A percentile compares a stretch with the other conserved stretches of the same genome.
These are phyloP conservation scores for Diarsia dahlii DNA, from an alignment of 2,888 invertebrate species.

Conservation along the genomic window DNA sequence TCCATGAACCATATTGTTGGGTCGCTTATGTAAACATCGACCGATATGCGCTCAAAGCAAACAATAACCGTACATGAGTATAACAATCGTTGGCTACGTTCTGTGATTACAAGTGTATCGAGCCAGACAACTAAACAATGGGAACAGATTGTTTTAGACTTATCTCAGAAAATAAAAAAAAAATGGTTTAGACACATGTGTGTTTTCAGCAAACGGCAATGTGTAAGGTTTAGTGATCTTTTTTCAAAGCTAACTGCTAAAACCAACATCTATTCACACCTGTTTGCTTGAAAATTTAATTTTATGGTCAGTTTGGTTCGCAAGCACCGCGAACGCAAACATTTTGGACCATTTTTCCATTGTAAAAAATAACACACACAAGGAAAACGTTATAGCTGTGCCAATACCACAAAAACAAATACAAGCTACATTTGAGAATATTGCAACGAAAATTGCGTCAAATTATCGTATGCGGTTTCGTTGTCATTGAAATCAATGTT, in stretches of 20 bases:
- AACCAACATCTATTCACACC: conserved; percentile 19
- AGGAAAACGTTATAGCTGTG: conserved; percentile 18
- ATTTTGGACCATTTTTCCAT: conserved; percentile 13
- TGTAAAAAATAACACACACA: conserved; percentile 7
- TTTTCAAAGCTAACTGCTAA: conserved; percentile 27
- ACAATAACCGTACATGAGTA: conserved; percentile 63
- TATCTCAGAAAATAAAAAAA: background rate
- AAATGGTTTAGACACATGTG: background rate
- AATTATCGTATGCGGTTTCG: conserved; percentile 54
- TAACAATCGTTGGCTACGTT: conserved; percentile 59
- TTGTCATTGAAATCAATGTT: conserved; percentile 55
- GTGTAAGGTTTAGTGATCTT: background rate
- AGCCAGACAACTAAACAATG: conserved; percentile 27
- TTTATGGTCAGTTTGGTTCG: conserved; percentile 41
- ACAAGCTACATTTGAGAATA: conserved; percentile 26
- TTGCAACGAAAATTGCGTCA: conserved; percentile 40
- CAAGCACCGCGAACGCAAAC: conserved; percentile 22
- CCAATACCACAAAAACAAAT: conserved; percentile 42
- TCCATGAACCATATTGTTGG: conserved; percentile 69
- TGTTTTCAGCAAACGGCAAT: background rate
- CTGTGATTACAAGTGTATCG: conserved; percentile 58
- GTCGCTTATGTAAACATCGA: conserved; percentile 68
- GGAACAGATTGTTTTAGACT: conserved; percentile 18
- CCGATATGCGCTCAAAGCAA: conserved; percentile 64
- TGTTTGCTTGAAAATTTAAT: conserved; percentile 47